Conservation (phyloP, 2,113 vertebrate genomes). For the Gallinago paraguaiae region DNA sequence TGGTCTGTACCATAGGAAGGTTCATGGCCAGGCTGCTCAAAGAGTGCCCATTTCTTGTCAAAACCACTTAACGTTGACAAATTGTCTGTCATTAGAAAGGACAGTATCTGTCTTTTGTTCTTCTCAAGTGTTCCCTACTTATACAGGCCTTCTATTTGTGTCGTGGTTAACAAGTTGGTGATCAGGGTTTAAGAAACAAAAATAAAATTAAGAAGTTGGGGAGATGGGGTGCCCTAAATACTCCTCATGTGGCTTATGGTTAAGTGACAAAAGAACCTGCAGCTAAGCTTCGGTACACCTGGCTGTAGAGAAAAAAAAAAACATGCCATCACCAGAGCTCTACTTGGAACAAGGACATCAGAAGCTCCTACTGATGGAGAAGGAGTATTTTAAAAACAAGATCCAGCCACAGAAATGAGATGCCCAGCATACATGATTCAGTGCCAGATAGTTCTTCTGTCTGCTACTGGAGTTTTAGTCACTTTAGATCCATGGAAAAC, state of each 20-base stretch:
- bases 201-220: neutral
- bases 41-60: neutral
- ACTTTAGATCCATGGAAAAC: neutral
- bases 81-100: neutral
- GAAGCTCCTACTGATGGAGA: neutral
- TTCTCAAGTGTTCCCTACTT: neutral
- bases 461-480: neutral
- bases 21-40: neutral
- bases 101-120: neutral
- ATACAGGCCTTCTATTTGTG: neutral
- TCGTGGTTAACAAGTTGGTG: neutral
- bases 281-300: neutral
- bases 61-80: neutral
- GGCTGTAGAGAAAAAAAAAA: neutral
- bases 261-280: neutral
- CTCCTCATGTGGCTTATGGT: neutral
- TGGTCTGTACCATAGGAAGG: neutral
- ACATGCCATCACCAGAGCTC: neutral
- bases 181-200: neutral
- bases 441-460: neutral
- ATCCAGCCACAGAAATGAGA: neutral
- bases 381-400: neutral
- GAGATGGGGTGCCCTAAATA: neutral
- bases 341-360: neutral
- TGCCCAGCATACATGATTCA: neutral